Percentiles rank a stretch among this genome's conserved stretches.
These are phyloP conservation scores for Neosilurus hyrtlii DNA, from an alignment of 2,797 vertebrate genomes.

Conservation along the genomic window DNA sequence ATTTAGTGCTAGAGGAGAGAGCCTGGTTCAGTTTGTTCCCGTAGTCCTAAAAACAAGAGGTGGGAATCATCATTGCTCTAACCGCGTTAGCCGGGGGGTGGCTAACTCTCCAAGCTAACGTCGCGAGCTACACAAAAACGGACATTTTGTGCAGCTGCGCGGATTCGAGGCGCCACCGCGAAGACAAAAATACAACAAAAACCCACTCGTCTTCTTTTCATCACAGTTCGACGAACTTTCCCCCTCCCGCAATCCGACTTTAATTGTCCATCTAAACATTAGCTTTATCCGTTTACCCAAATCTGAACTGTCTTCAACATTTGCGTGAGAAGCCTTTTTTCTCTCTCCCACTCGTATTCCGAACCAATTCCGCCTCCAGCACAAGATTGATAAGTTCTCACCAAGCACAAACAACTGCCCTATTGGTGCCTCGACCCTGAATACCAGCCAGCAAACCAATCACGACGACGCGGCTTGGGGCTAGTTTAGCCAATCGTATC, in stretches of 20 bases:
- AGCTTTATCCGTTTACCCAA: slow-evolving; percentile 18
- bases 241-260: neutral
- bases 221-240: neutral
- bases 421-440: neutral
- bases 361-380: slow-evolving; percentile 1
- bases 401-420: neutral
- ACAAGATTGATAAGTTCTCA: neutral
- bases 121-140: slow-evolving; percentile 38
- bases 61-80: slow-evolving; percentile 45
- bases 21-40: slow-evolving; percentile 58
- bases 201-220: neutral
- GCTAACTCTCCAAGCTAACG: slow-evolving; percentile 32
- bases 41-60: slow-evolving; percentile 57
- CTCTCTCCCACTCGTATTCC: slow-evolving; percentile 30
- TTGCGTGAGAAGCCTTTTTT: slow-evolving; percentile 28
- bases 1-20: slow-evolving; percentile 55
- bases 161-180: slow-evolving; percentile 8
- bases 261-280: neutral
- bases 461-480: neutral
- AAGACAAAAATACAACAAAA: neutral
- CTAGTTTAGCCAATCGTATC: neutral
- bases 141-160: slow-evolving; percentile 43
- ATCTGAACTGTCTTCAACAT: neutral
- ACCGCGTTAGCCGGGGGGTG: slow-evolving; percentile 35
- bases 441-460: neutral